A percentile compares a stretch with the other conserved stretches of the same genome.
phyloP scores from a whole-genome alignment of 2,888 invertebrate genomes.

The Sipha maydis region DNA sequence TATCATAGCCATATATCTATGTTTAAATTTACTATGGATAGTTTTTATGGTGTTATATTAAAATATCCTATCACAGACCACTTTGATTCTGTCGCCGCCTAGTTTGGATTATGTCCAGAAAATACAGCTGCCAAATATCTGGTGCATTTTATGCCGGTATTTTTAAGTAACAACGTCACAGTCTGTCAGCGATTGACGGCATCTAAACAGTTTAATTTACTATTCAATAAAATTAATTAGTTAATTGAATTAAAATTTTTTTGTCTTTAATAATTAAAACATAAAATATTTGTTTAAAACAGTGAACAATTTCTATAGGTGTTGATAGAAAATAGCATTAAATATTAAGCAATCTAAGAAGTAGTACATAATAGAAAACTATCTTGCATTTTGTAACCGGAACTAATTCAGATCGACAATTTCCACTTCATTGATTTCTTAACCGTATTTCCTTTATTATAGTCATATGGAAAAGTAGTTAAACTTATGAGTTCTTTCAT shows the following conservation, averaged over 20 bases:
- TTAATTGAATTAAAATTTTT: conserved; percentile 24
- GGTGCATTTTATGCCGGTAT: conserved; percentile 58
- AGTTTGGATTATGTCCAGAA: conserved; percentile 44
- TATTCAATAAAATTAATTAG: conserved; percentile 26
- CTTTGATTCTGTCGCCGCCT: conserved; percentile 45
- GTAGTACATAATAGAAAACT: conserved; percentile 46
- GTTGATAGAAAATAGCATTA: background rate
- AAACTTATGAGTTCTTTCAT: conserved; percentile 21
- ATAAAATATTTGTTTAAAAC: background rate
- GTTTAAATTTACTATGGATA: conserved; percentile 5
- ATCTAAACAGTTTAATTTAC: conserved; percentile 48
- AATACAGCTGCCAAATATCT: conserved; percentile 54
- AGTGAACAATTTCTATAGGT: background rate
- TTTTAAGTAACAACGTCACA: conserved; percentile 59
- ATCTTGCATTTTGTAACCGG: conserved; percentile 55
- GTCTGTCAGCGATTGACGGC: conserved; percentile 48
- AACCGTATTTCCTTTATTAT: conserved; percentile 35
- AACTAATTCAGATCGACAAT: conserved; percentile 48
- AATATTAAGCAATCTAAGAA: conserved; percentile 26
- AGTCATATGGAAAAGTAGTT: conserved; percentile 56
- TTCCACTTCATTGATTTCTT: conserved; percentile 59
- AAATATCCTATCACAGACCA: conserved; percentile 51
- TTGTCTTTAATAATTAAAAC: background rate
- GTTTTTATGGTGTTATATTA: conserved; percentile 29
- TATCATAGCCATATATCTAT: background rate